phyloP scores from a whole-genome alignment of 2,888 invertebrate genomes.

The Keiferia lycopersicella region DNA sequence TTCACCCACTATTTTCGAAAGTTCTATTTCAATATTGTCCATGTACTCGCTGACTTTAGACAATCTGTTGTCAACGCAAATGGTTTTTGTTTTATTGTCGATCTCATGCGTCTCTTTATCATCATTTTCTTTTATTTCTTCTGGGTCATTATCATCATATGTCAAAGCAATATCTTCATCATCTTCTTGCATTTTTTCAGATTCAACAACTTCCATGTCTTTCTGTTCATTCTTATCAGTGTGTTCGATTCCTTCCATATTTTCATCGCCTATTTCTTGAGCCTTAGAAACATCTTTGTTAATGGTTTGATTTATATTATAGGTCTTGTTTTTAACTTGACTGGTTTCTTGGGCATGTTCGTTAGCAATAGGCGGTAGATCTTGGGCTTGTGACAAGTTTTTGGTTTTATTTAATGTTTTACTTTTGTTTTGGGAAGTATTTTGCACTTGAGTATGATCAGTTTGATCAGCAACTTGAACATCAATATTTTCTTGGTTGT shows the following conservation, averaged over 20 bases:
- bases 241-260: not conserved
- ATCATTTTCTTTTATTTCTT: not conserved
- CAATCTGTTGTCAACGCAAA: slow-evolving; percentile 12
- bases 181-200: slow-evolving; percentile 26
- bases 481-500: not conserved
- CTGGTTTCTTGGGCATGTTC: no score
- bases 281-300: not conserved
- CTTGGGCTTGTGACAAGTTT: not conserved
- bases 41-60: not conserved
- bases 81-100: slow-evolving; percentile 9
- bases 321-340: no score
- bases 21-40: slow-evolving; percentile 14
- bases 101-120: not conserved
- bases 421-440: slow-evolving; percentile 1
- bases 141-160: slow-evolving; percentile 19
- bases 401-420: not conserved
- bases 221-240: not conserved
- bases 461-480: not conserved
- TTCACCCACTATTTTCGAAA: slow-evolving; percentile 7
- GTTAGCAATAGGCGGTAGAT: no score
- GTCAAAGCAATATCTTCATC: slow-evolving; percentile 33
- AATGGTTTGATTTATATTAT: not conserved
- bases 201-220: not conserved
- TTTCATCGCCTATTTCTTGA: not conserved
- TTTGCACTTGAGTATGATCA: not conserved